phyloP scores from a whole-genome alignment of 1,140 invertebrate genomes.

The Elysia chlorotica region DNA sequence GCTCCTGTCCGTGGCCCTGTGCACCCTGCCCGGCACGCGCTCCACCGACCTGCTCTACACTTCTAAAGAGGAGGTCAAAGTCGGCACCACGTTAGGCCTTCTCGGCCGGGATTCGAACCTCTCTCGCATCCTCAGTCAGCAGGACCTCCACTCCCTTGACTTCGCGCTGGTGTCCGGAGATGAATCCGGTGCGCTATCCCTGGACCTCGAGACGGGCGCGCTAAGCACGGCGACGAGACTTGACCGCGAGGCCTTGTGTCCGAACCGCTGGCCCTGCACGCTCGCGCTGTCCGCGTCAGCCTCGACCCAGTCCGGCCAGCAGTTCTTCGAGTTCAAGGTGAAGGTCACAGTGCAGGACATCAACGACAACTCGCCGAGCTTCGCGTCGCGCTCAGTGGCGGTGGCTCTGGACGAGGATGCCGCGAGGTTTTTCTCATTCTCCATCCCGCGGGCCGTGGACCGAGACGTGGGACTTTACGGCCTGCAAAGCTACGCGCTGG shows the following conservation, averaged over 20 bases:
- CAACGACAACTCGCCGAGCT: conserved; percentile 90
- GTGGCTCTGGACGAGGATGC: conserved; percentile 60
- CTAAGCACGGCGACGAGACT: conserved; percentile 24
- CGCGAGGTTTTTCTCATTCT: conserved; percentile 68
- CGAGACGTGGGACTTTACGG: conserved; percentile 66
- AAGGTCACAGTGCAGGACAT: conserved; percentile 69
- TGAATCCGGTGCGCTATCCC: conserved; percentile 17
- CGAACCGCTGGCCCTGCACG: conserved; percentile 33
- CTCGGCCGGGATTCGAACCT: conserved; percentile 25
- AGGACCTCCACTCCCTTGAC: conserved; percentile 15
- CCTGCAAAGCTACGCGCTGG: conserved; percentile 33
- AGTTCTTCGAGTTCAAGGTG: conserved; percentile 34
- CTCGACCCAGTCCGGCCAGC: conserved; percentile 20
- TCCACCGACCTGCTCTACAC: conserved; percentile 23
- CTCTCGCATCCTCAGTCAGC: conserved; percentile 12
- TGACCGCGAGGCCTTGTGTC: conserved; percentile 32
- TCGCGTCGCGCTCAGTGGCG: conserved; percentile 59
- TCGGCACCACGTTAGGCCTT: conserved; percentile 10
- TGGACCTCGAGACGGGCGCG: conserved; percentile 18
- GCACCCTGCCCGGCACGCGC: no score
- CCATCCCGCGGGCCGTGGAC: conserved; percentile 62
- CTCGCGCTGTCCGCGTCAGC: conserved; percentile 27
- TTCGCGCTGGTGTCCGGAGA: conserved; percentile 11
- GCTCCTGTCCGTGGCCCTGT: no score
- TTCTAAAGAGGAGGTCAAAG: conserved; percentile 19